phyloP scores from a whole-genome alignment of 2,797 vertebrate species.

The Buceros bicornis region DNA sequence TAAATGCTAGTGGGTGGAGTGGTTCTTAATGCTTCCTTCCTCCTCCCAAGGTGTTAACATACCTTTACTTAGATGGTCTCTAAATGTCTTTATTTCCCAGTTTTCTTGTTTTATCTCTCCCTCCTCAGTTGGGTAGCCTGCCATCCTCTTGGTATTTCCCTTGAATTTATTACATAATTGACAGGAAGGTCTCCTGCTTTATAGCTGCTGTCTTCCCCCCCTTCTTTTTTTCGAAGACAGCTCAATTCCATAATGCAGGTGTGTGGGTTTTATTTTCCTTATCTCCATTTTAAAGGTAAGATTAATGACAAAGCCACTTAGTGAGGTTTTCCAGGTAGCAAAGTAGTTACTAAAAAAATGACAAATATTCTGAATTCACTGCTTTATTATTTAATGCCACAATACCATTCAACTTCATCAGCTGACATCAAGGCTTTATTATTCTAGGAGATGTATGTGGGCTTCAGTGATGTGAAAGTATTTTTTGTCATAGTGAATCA shows the following conservation, averaged over 20 bases:
- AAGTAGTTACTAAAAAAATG: not conserved
- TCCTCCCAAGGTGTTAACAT: slow-evolving; percentile 27
- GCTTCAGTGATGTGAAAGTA: not conserved
- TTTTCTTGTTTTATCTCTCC: slow-evolving; percentile 54
- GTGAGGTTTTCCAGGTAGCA: not conserved
- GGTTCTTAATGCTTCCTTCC: slow-evolving; percentile 55
- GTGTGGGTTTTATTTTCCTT: slow-evolving; percentile 15
- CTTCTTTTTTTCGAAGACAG: slow-evolving; percentile 39
- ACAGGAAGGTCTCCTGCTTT: slow-evolving; percentile 20
- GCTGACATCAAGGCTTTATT: not conserved
- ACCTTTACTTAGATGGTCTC: slow-evolving; percentile 5
- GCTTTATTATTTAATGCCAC: not conserved
- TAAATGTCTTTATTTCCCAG: slow-evolving; percentile 68
- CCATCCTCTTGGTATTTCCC: slow-evolving; percentile 34
- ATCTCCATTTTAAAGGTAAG: slow-evolving; percentile 30
- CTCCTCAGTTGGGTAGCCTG: not conserved
- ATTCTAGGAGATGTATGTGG: not conserved
- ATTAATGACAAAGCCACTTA: slow-evolving; percentile 8
- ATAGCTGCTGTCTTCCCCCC: not conserved
- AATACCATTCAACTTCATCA: not conserved
- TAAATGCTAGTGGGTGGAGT: slow-evolving; percentile 4
- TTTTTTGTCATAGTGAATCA: not conserved
- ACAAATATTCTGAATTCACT: slow-evolving; percentile 8
- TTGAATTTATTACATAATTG: slow-evolving; percentile 71
- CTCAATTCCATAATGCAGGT: slow-evolving; percentile 62